Percentiles rank a stretch among this genome's conserved stretches.
These are phyloP conservation scores for Micromesistius poutassou DNA, from an alignment of 2,797 vertebrate species.

Conservation along the genomic window DNA sequence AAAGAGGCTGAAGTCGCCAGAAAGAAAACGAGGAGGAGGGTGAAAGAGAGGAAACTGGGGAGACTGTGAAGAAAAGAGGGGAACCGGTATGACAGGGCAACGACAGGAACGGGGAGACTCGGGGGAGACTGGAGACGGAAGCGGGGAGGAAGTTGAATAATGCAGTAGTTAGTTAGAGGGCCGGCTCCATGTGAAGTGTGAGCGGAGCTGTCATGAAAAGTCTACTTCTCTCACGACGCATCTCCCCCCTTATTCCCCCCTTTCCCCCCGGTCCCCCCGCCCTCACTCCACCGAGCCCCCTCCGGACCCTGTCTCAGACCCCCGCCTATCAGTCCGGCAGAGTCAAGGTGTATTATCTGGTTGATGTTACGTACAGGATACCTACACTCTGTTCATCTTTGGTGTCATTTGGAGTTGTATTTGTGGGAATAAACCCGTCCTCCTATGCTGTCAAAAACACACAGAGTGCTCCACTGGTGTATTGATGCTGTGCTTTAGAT, in stretches of 20 bases:
- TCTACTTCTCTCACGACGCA: conserved; percentile 31
- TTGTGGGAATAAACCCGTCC: not conserved
- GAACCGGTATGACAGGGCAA: conserved; percentile 4
- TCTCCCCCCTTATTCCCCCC: not conserved
- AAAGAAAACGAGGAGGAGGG: conserved; percentile 21
- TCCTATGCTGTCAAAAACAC: too few relatives aligned
- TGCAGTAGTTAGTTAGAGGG: conserved; percentile 60
- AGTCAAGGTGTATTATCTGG: not conserved
- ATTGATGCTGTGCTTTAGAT: not conserved
- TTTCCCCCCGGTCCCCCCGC: not conserved
- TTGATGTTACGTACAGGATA: not conserved
- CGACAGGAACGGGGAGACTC: conserved; percentile 31
- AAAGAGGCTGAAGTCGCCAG: conserved; percentile 9
- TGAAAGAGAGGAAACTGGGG: conserved; percentile 16
- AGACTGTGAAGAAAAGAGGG: not conserved
- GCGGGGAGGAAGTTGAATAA: conserved; percentile 67
- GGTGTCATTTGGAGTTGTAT: not conserved
- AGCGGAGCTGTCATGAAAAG: conserved; percentile 43
- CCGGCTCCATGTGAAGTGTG: conserved; percentile 30
- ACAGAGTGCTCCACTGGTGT: too few relatives aligned
- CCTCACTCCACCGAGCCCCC: not conserved
- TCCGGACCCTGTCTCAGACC: not conserved
- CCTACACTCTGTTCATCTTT: not conserved
- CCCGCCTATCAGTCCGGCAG: not conserved
- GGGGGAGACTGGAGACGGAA: conserved; percentile 48